A percentile compares a stretch with the other conserved stretches of the same genome.
Conservation (phyloP, 2,113 vertebrate species). For the Bubo blakistoni region DNA sequence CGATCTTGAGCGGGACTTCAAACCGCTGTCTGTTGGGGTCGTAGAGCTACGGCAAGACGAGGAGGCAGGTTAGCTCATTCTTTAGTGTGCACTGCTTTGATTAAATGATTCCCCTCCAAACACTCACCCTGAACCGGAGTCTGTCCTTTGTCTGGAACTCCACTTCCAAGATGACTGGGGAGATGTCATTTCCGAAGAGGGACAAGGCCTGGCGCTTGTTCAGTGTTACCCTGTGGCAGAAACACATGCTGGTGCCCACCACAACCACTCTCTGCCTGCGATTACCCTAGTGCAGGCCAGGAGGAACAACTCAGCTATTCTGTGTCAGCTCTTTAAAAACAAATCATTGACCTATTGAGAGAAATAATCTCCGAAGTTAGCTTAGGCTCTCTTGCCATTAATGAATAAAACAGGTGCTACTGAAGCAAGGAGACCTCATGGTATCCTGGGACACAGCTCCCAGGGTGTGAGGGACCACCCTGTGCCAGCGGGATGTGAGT, state of each 20-base stretch:
- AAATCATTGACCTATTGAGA: neutral
- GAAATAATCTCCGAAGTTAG: neutral
- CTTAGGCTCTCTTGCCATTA: neutral
- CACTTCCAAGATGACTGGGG: neutral
- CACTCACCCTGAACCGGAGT: conserved; percentile 44
- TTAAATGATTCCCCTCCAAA: neutral
- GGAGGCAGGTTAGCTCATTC: neutral
- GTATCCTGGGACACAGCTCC: neutral
- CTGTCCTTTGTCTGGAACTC: conserved; percentile 45
- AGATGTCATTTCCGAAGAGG: conserved; percentile 34
- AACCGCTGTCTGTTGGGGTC: conserved; percentile 35
- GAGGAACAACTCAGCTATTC: neutral
- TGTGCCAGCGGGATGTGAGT: rapidly evolving
- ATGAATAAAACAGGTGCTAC: neutral
- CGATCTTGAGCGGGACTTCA: conserved; percentile 40
- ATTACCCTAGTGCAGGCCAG: rapidly evolving
- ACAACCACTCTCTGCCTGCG: rapidly evolving
- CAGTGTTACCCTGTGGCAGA: neutral
- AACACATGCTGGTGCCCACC: neutral
- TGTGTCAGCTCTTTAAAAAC: neutral
- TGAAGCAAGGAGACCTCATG: neutral
- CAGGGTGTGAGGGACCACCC: neutral
- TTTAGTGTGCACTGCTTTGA: neutral
- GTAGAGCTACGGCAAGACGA: conserved; percentile 13
- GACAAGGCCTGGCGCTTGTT: conserved; percentile 1